A percentile compares a stretch with the other conserved stretches of the same genome.
Evolutionary conservation across 2,797 vertebrate genomes (phyloP).

Genomic region (Iguana delicatissima): DNA sequence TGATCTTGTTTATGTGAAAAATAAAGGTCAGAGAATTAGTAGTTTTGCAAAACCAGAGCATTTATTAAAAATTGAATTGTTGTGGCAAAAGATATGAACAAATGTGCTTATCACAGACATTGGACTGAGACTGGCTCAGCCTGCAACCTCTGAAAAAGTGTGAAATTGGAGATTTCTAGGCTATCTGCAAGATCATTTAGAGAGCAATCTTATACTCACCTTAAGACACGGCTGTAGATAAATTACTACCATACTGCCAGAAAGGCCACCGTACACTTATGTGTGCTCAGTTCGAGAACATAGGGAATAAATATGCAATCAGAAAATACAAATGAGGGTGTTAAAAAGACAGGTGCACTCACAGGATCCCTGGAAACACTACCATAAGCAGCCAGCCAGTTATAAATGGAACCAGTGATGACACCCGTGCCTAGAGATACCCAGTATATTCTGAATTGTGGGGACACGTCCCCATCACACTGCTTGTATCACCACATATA

Average conservation of each 20-base stretch:
- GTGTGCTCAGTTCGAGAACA: not conserved
- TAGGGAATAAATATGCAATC: not conserved
- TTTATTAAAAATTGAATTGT: slow-evolving; percentile 64
- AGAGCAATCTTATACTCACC: not conserved
- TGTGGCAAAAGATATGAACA: slow-evolving; percentile 38
- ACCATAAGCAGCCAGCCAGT: not conserved
- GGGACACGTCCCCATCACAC: not conserved
- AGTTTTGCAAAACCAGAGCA: slow-evolving; percentile 77
- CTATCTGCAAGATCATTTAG: too few species aligned
- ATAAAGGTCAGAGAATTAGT: slow-evolving; percentile 77
- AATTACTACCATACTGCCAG: not conserved
- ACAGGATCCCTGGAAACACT: not conserved
- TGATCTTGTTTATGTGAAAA: slow-evolving; percentile 72
- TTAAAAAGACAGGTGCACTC: not conserved
- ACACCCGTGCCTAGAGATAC: not conserved
- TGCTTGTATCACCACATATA: not conserved
- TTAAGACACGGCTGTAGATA: not conserved
- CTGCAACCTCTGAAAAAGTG: not conserved
- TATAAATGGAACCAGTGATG: not conserved
- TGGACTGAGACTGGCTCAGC: slow-evolving; percentile 38
- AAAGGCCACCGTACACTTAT: not conserved
- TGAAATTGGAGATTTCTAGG: not conserved
- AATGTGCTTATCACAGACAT: slow-evolving; percentile 49
- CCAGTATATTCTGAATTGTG: not conserved
- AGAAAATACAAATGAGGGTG: not conserved